Conservation (phyloP, 2,113 vertebrate genomes). For the Dipodomys stephensi region DNA sequence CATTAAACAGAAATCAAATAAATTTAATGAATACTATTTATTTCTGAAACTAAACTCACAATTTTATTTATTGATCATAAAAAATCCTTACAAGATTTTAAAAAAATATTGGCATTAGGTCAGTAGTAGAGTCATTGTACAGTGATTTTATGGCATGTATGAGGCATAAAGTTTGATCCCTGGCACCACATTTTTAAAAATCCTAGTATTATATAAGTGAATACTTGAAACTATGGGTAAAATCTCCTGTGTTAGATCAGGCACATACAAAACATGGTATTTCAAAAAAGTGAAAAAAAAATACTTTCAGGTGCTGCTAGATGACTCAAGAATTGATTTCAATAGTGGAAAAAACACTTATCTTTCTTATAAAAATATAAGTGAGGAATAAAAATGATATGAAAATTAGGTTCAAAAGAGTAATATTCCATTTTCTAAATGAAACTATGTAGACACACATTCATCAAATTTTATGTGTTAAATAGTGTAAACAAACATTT, state of each 20-base stretch:
- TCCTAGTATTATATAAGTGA: background rate
- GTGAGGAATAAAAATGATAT: background rate
- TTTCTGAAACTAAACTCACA: background rate
- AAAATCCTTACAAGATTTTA: background rate
- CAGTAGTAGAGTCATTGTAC: background rate
- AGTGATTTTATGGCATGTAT: background rate
- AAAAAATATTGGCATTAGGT: background rate
- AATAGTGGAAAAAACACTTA: conserved; percentile 1
- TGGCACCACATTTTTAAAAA: background rate
- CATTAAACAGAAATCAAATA: conserved; percentile 8
- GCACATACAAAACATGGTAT: background rate
- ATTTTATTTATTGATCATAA: background rate
- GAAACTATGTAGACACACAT: background rate
- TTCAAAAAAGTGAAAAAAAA: background rate
- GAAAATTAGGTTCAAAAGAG: conserved; percentile 22
- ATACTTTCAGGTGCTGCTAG: background rate
- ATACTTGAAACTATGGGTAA: background rate
- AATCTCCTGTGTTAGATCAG: background rate
- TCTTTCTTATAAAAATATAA: background rate
- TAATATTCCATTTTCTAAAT: conserved; percentile 1
- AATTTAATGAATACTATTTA: conserved; percentile 16
- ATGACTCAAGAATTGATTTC: background rate
- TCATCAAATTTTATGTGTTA: conserved; percentile 31
- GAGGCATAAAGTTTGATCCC: background rate
- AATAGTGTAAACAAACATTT: conserved; percentile 32